A percentile compares a stretch with the other conserved stretches of the same genome.
phyloP scores from a whole-genome alignment of 2,113 vertebrate species.

The Pogonocichla stellata region DNA sequence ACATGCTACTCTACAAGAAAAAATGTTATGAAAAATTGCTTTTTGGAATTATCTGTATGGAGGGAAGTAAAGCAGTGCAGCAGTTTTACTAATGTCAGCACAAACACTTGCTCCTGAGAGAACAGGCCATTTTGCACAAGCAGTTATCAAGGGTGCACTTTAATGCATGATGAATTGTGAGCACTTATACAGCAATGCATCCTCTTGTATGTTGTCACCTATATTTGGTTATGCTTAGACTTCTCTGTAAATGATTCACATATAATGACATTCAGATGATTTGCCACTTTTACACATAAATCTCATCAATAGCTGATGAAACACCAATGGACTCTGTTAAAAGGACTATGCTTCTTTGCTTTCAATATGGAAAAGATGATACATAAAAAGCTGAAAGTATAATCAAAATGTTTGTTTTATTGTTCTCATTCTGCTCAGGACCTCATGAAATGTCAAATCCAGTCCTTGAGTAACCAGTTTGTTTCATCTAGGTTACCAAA shows the following conservation, averaged over 20 bases:
- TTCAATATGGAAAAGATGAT: background rate
- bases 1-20: background rate
- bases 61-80: background rate
- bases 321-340: background rate
- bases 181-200: background rate
- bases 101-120: background rate
- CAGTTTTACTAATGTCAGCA: conserved; percentile 3
- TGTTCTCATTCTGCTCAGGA: background rate
- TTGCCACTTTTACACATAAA: background rate
- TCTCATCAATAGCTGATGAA: conserved; percentile 15
- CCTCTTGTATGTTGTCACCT: background rate
- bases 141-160: background rate
- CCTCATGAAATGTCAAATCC: background rate
- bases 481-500: background rate
- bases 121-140: conserved; percentile 20
- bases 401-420: background rate
- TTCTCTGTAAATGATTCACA: background rate
- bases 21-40: background rate
- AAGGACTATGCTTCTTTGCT: background rate
- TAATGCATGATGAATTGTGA: background rate
- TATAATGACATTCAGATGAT: background rate
- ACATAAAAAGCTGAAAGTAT: background rate
- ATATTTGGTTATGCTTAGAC: background rate
- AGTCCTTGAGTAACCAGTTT: background rate
- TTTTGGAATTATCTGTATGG: background rate